Base-by-base conservation (phyloP, 2,797 vertebrate genomes). In the Chaunax sp. region DNA sequence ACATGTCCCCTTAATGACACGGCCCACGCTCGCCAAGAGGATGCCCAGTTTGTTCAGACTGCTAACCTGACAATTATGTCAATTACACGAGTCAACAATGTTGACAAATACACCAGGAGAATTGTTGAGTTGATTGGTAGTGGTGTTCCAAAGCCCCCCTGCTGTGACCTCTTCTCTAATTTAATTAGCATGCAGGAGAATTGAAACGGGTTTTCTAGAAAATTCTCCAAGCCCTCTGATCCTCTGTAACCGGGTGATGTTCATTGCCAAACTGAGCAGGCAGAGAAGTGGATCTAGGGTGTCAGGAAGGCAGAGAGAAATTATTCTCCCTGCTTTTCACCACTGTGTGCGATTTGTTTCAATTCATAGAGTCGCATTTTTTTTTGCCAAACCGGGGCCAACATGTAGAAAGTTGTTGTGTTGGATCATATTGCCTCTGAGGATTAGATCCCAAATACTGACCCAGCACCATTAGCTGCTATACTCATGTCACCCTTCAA, bases 41-140 rank as follows among this genome's bases (percentile, higher is more conserved):
- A 88, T 71, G 76, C 84, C 82, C 70, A 45, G 81, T 87, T 90
- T 87, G 87, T 90, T 86, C 78, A 22, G 33, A 77, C 69, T 72
- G 72, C 80, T 82, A 92, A 90, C 93, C 89, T 92, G 91, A 90
- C 90, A 91, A 92, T 93, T 90, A 92, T 77, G 77, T 69, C 89
- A 91, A 92, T 93, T 93, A 93, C 80, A 73, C 77, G 52, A 82
- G 88, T 78, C 89, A 69, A 75, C 72, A 37, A 56, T 90, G 92
- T 94, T 92, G 90, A 92, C 89, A 93, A 93, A 93, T 88, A 92
- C 74, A 73, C 71, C 60, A 18, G 87, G 86, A 92, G 87, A 88
- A 90, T 87, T 61, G 84, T 75, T 44, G 67, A 61, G 80, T 84
- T 82, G 69, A 90, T 87, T 85, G 79, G 76, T 82, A 80, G 85